These are phyloP conservation scores for Sycobia sp. DNA, from an alignment of 1,140 invertebrate species.

Conservation along the genomic window DNA sequence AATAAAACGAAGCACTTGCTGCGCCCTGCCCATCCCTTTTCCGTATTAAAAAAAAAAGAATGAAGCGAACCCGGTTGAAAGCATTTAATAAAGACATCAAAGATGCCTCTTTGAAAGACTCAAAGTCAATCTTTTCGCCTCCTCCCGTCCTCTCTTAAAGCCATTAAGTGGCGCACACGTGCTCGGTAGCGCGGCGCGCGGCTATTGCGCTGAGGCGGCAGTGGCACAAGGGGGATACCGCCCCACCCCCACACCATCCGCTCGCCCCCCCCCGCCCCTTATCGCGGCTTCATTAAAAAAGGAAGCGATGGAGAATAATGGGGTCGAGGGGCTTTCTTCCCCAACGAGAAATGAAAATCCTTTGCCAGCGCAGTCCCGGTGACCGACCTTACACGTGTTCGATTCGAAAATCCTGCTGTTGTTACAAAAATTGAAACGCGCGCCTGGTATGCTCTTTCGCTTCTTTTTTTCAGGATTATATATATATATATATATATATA, in stretches of 20 bases:
- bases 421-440: conserved; percentile 27
- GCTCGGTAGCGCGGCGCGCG: conserved; percentile 32
- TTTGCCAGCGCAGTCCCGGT: conserved; percentile 17
- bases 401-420: conserved; percentile 4
- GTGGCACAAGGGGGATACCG: conserved; percentile 19
- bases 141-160: conserved; percentile 13
- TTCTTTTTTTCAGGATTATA: conserved; percentile 29
- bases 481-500: no score
- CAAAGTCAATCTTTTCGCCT: conserved; percentile 18
- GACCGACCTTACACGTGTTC: conserved; percentile 3
- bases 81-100: conserved; percentile 30
- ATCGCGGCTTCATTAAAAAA: conserved; percentile 39
- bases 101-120: conserved; percentile 19
- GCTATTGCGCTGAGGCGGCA: no score
- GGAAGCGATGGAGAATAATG: conserved; percentile 23
- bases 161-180: conserved; percentile 31
- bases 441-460: no score
- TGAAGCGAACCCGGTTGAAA: neutral
- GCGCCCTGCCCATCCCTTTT: no score
- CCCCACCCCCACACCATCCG: no score
- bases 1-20: conserved; percentile 8
- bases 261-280: no score
- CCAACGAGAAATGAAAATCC: conserved; percentile 34
- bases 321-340: conserved; percentile 21
- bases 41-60: no score